Evolutionary conservation across 1,140 invertebrate species (phyloP).

Genomic region (Chymomyza costata): DNA sequence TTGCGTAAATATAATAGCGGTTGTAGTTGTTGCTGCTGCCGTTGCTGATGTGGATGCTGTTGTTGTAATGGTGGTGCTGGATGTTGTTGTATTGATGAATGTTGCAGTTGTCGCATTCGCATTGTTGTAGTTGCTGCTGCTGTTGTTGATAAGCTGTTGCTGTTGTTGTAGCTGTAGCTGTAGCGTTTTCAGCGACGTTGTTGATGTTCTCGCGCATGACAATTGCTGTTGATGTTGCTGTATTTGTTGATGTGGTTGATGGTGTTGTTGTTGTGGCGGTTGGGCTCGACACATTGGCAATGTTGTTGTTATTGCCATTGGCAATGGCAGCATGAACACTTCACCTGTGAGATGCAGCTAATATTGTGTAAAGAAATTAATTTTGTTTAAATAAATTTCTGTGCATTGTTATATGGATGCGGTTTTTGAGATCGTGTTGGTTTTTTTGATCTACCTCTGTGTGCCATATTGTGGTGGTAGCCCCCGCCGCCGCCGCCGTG

Average conservation of each 20-base stretch:
- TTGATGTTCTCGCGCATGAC: conserved; percentile 9
- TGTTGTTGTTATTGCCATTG: conserved; percentile 16
- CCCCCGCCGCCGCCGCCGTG: conserved; percentile 32
- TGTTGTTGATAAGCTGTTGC: conserved; percentile 4
- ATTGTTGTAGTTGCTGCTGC: conserved; percentile 9
- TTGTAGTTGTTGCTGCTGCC: conserved; percentile 4
- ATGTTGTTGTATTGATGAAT: neutral
- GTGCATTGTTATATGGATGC: conserved; percentile 74
- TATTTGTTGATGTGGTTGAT: no score
- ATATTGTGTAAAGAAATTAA: conserved; percentile 71
- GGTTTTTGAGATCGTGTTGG: conserved; percentile 73
- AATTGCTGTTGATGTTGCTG: conserved; percentile 15
- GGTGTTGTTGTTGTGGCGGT: no score
- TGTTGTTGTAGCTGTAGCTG: conserved; percentile 25
- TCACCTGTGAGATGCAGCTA: conserved; percentile 70
- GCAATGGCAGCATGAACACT: conserved; percentile 70
- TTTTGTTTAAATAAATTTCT: conserved; percentile 74
- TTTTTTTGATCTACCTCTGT: conserved; percentile 75
- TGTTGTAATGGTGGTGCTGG: conserved; percentile 5
- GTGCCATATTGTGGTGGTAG: conserved; percentile 71
- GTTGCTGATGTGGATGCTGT: conserved; percentile 8
- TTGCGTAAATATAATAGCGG: no score
- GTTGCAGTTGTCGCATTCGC: neutral
- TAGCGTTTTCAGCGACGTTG: conserved; percentile 28
- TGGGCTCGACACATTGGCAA: no score